Percentiles rank a stretch among this genome's conserved stretches.
phyloP scores from a whole-genome alignment of 2,797 vertebrate species.

The Xenentodon cancila region DNA sequence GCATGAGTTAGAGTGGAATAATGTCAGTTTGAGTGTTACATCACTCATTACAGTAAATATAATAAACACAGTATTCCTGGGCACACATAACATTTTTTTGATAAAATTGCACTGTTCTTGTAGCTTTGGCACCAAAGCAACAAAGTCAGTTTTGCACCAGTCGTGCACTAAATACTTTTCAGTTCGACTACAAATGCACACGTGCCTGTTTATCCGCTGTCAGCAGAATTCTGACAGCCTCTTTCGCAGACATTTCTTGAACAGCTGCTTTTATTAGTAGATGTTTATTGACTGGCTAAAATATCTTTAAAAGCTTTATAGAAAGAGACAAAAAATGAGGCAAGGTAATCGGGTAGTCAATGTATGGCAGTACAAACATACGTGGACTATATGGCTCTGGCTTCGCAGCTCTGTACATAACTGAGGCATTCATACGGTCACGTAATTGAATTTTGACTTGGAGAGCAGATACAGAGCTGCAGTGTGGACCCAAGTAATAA shows the following conservation, averaged over 20 bases:
- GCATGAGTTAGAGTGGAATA: no score
- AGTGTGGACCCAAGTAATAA: background rate
- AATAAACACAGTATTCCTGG: conserved; percentile 10
- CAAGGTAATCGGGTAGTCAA: conserved; percentile 36
- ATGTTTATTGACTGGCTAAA: conserved; percentile 60
- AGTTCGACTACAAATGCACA: conserved; percentile 48
- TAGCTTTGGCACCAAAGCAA: conserved; percentile 39
- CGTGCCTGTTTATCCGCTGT: no score
- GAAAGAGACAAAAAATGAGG: conserved; percentile 25
- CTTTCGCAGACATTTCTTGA: conserved; percentile 56
- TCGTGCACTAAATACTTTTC: conserved; percentile 43
- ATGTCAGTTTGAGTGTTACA: no score
- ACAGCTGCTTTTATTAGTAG: conserved; percentile 49
- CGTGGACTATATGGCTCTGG: conserved; percentile 31
- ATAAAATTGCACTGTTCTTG: conserved; percentile 38
- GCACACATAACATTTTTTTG: background rate
- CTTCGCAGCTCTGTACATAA: conserved; percentile 26
- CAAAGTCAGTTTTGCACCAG: conserved; percentile 35
- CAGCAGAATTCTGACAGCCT: conserved; percentile 55
- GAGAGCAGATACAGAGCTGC: conserved; percentile 19
- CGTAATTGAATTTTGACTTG: conserved; percentile 54
- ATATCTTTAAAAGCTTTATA: conserved; percentile 60
- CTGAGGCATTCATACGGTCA: conserved; percentile 29
- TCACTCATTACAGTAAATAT: conserved; percentile 20
- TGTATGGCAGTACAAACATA: conserved; percentile 38